Conservation (phyloP, 2,113 vertebrate genomes). For the Laticauda colubrina region DNA sequence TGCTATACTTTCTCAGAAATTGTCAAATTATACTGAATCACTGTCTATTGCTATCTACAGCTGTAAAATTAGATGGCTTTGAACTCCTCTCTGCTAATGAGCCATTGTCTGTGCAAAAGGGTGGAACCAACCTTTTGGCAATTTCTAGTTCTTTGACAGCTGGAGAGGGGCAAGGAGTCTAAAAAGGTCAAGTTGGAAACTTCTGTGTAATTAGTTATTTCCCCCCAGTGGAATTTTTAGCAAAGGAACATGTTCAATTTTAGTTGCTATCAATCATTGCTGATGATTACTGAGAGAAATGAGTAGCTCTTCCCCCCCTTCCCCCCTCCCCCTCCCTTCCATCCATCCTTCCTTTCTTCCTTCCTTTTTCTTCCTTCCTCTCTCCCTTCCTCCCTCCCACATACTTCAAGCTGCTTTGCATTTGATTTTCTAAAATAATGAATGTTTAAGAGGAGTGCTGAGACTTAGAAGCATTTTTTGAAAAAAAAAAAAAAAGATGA, state of each 20-base stretch:
- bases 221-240: neutral
- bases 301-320: neutral
- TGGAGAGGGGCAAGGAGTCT: neutral
- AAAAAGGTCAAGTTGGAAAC: neutral
- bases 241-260: neutral
- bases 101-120: conserved; percentile 6
- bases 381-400: neutral
- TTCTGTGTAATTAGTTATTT: conserved; percentile 1
- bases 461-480: neutral
- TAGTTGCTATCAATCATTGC: neutral
- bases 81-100: conserved; percentile 11
- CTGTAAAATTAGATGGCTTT: conserved; percentile 9
- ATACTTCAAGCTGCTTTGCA: neutral
- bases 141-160: conserved; percentile 9
- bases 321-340: neutral
- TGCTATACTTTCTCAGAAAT: neutral
- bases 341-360: neutral
- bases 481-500: neutral
- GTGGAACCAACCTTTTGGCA: neutral
- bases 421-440: neutral
- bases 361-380: neutral
- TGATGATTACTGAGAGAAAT: neutral
- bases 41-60: neutral
- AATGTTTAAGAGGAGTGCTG: neutral
- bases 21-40: conserved; percentile 1